These are phyloP conservation scores for Itoplectis maculator DNA, from an alignment of 2,888 invertebrate genomes.

Conservation along the genomic window DNA sequence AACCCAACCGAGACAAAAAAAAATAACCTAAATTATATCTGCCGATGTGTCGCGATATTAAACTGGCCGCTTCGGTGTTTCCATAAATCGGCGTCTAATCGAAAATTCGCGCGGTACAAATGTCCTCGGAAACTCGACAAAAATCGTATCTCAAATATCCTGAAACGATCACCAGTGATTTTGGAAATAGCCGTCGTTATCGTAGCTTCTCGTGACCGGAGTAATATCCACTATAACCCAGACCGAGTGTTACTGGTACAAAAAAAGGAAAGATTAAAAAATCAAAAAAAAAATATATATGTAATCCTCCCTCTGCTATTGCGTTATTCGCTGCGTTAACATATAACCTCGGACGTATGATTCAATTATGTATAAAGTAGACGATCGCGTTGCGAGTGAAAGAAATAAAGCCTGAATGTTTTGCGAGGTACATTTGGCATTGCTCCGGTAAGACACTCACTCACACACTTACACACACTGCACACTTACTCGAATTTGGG, in stretches of 20 bases:
- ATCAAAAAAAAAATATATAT: not conserved
- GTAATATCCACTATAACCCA: constrained; percentile 21
- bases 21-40: no score
- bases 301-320: not conserved
- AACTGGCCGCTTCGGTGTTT: not conserved
- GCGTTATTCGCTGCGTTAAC: constrained; percentile 19
- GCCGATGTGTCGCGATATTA: not conserved
- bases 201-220: constrained; percentile 30
- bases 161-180: not conserved
- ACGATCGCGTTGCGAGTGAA: constrained; percentile 43
- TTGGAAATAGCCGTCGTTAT: constrained; percentile 11
- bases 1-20: no score
- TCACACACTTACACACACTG: constrained; percentile 6
- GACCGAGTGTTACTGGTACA: constrained; percentile 10
- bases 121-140: not conserved
- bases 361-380: constrained; percentile 37
- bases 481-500: not conserved
- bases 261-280: constrained; percentile 5
- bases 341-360: constrained; percentile 38
- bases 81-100: not conserved
- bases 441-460: constrained; percentile 37
- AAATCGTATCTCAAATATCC: not conserved
- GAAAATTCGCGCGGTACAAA: not conserved
- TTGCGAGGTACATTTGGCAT: constrained; percentile 56
- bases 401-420: constrained; percentile 47